These are phyloP conservation scores for Xenopus laevis DNA, from an alignment of 2,113 vertebrate genomes.

Conservation along the genomic window DNA sequence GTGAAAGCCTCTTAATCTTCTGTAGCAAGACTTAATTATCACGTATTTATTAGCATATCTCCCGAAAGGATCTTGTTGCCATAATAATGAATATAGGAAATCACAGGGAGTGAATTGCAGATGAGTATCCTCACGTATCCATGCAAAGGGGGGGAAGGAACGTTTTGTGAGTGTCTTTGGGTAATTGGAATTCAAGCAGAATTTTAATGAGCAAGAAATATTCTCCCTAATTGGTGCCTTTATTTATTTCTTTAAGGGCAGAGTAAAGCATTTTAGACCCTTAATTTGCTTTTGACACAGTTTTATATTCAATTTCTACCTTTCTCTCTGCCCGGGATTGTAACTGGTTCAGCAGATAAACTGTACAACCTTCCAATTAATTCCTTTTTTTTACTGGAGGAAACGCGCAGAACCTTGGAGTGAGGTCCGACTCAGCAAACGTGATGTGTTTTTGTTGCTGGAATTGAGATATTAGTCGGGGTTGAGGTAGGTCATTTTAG, in stretches of 20 bases:
- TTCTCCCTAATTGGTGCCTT: conserved; percentile 47
- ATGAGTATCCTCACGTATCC: neutral
- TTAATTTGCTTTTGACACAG: conserved; percentile 24
- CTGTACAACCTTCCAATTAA: conserved; percentile 17
- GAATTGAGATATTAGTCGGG: neutral
- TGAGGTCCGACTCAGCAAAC: neutral
- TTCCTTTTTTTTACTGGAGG: conserved; percentile 5
- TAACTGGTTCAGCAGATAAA: conserved; percentile 15
- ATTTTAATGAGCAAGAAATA: conserved; percentile 54
- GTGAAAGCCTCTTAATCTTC: neutral
- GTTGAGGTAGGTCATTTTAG: neutral
- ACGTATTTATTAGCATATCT: conserved; percentile 9
- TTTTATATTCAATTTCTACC: conserved; percentile 36
- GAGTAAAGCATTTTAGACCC: conserved; percentile 35
- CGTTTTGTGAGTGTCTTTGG: conserved; percentile 39
- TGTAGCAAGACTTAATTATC: conserved; percentile 26
- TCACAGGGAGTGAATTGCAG: neutral
- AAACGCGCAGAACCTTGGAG: neutral
- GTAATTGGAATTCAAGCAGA: conserved; percentile 47
- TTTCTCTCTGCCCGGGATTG: conserved; percentile 31
- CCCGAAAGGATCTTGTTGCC: neutral
- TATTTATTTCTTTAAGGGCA: conserved; percentile 44
- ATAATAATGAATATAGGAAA: conserved; percentile 20
- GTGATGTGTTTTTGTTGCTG: neutral
- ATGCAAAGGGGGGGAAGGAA: neutral